Conservation (phyloP, 1,140 invertebrate genomes). For the Drosophila tsacasi region DNA sequence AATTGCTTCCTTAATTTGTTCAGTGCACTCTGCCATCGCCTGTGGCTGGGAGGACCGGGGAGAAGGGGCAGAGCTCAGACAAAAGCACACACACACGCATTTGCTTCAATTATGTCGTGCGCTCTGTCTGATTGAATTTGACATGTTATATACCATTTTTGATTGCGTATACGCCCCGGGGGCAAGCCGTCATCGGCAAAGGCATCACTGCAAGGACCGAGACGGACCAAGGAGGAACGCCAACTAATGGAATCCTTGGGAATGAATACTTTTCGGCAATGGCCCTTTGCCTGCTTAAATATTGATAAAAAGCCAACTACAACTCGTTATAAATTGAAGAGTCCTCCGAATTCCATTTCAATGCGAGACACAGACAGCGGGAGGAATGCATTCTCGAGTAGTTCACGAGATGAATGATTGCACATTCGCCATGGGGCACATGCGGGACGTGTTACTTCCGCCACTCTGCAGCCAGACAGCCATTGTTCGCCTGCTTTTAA, state of each 20-base stretch:
- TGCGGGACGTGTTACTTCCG: constrained; percentile 73
- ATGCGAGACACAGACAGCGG: constrained; percentile 23
- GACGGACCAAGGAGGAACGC: neutral
- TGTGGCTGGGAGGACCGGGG: constrained; percentile 1
- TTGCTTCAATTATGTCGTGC: constrained; percentile 71
- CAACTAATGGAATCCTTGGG: constrained; percentile 58
- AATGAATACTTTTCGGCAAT: constrained; percentile 28
- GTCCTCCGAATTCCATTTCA: constrained; percentile 59
- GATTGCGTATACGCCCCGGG: constrained; percentile 72
- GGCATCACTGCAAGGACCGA: neutral
- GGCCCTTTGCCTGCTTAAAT: constrained; percentile 63
- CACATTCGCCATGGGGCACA: constrained; percentile 67
- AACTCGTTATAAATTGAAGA: constrained; percentile 47
- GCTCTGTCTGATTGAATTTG: constrained; percentile 81
- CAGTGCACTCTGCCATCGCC: constrained; percentile 29
- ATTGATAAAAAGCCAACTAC: constrained; percentile 66
- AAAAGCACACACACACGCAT: constrained; percentile 45
- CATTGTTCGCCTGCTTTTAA: constrained; percentile 63
- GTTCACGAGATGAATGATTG: constrained; percentile 63
- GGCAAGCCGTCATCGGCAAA: constrained; percentile 42
- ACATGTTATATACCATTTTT: constrained; percentile 79
- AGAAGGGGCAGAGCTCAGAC: constrained; percentile 29
- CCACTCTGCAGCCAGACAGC: constrained; percentile 57
- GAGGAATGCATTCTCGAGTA: constrained; percentile 53
- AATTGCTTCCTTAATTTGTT: constrained; percentile 8